Base-by-base conservation (phyloP, 2,797 vertebrate genomes). In the Leptatherina wallacei region DNA sequence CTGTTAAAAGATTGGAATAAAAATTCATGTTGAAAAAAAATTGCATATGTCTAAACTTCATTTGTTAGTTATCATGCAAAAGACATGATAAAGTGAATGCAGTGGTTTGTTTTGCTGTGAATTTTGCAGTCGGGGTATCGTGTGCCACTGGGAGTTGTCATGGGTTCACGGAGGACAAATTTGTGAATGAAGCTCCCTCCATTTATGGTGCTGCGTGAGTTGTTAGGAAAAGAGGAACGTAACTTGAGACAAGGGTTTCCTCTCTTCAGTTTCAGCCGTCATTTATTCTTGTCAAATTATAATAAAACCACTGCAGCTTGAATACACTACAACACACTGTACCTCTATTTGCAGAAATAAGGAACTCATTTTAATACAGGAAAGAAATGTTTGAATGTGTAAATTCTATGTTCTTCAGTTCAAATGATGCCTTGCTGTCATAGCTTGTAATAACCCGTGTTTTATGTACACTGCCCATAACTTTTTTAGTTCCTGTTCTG, bases 151-250 rank as follows among this genome's bases (percentile, higher is more conserved):
- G 59, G 33, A 44, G 61, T 69, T 54, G 75, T 68, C 58, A 6
- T 0, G 54, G 66, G 75, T 82, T 89, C 73, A 85, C 57, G 14
- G 64, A 57, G 82, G 79, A 55, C 81, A 87, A 74, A 88, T 90
- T 90, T 92, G 88, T 93, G 90, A 93, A 93, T 93, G 90, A 88
- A 88, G 62, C 58, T 69, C 76, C 69, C 84, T 87, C 90, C 85
- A 82, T 88, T 86, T 91, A 90, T 88, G 88, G 87, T 84, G 78
- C 57, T 76, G 65, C 38, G 30, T 24, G n/a, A 66, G 69, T 29
- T 75, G 65, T 86, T 16, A 65, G 55, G 56, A 55, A 62, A 85
- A 69, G 77, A 77, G 81, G 89, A 89, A 88, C 77, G 77, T 61
- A n/a, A 71, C 51, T 8, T 40, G 59, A 79, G 33, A 79, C 51